phyloP scores from a whole-genome alignment of 92 coral and sea anemone species.

The Phenganax subtilis region DNA sequence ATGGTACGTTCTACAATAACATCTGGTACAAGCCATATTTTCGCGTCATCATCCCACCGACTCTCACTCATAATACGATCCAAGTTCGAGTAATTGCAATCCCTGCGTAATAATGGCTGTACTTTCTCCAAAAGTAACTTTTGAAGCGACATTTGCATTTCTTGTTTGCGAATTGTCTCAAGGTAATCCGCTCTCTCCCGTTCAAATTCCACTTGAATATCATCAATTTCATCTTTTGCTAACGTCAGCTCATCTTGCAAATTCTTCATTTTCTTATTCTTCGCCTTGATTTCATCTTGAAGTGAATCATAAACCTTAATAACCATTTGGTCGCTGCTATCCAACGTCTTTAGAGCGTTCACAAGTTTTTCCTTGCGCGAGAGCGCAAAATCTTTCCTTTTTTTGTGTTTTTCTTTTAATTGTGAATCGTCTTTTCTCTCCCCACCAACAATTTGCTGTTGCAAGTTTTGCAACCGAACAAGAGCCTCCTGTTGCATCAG shows the following conservation, averaged over 20 bases:
- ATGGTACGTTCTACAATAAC: constrained; percentile 77
- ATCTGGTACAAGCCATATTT: constrained; percentile 80
- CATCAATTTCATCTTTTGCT: constrained; percentile 68
- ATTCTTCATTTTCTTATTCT: constrained; percentile 56
- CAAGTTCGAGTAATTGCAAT: constrained; percentile 84
- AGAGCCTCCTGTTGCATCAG: constrained; percentile 67
- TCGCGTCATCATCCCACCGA: constrained; percentile 74
- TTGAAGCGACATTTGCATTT: constrained; percentile 62
- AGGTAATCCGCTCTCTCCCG: constrained; percentile 79
- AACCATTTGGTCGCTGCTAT: constrained; percentile 91
- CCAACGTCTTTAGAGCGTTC: constrained; percentile 78
- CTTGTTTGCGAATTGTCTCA: constrained; percentile 82
- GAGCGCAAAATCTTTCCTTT: constrained; percentile 65
- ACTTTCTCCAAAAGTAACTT: constrained; percentile 82
- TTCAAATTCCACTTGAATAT: constrained; percentile 75
- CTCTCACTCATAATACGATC: constrained; percentile 75
- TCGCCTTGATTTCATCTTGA: constrained; percentile 84
- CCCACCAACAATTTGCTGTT: constrained; percentile 84
- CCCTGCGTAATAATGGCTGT: constrained; percentile 94
- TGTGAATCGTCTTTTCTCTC: constrained; percentile 82
- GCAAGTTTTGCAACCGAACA: constrained; percentile 69
- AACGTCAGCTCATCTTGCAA: constrained; percentile 59
- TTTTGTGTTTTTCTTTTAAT: constrained; percentile 76
- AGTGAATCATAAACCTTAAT: constrained; percentile 65
- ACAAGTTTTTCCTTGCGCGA: constrained; percentile 69